These are phyloP conservation scores for Phaethon lepturus DNA, from an alignment of 2,113 vertebrate species.

Conservation along the genomic window DNA sequence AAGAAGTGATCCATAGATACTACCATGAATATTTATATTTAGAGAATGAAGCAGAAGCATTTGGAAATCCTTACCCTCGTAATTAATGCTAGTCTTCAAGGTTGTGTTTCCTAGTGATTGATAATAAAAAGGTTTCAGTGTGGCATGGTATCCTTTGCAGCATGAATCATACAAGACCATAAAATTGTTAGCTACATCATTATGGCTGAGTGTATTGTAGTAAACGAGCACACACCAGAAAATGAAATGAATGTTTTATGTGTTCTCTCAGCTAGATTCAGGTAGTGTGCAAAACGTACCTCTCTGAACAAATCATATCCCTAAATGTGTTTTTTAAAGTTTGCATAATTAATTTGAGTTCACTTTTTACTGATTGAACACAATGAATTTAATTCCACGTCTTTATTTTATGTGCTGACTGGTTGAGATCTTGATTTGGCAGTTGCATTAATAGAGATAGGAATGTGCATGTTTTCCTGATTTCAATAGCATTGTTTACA, in stretches of 20 bases:
- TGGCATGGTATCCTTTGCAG: constrained; percentile 62
- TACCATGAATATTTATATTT: constrained; percentile 66
- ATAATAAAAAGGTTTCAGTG: constrained; percentile 70
- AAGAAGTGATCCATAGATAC: constrained; percentile 50
- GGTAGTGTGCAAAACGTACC: constrained; percentile 2
- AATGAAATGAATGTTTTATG: constrained; percentile 59
- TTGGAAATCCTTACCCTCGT: constrained; percentile 65
- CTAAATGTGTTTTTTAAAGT: constrained; percentile 45
- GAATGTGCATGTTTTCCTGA: not conserved
- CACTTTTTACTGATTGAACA: constrained; percentile 7
- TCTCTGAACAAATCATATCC: not conserved
- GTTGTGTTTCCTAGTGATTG: constrained; percentile 60
- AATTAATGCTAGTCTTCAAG: constrained; percentile 68
- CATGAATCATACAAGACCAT: constrained; percentile 66
- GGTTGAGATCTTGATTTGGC: not conserved
- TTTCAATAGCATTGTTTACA: not conserved
- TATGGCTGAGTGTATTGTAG: constrained; percentile 61
- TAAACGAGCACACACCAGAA: constrained; percentile 35
- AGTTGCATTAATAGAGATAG: not conserved
- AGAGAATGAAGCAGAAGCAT: constrained; percentile 55
- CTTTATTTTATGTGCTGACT: not conserved
- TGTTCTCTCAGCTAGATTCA: constrained; percentile 53
- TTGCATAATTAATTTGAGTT: constrained; percentile 53
- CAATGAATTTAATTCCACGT: constrained; percentile 16
- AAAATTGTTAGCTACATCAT: constrained; percentile 67